These are phyloP conservation scores for Sinocyclocheilus maitianheensis DNA, from an alignment of 2,113 vertebrate genomes.

Conservation along the genomic window DNA sequence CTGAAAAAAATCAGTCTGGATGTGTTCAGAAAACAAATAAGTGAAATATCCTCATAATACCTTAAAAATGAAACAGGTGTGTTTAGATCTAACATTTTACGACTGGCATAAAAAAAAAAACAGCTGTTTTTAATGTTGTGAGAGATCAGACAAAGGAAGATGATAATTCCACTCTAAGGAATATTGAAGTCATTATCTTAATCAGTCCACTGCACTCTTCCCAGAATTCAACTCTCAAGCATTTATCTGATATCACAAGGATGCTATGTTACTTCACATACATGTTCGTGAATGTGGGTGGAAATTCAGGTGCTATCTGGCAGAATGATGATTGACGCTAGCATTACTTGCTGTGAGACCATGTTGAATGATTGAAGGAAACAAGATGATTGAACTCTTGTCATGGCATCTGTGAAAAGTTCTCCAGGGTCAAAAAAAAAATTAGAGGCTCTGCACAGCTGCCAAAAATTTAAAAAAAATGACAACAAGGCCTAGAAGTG, in stretches of 20 bases:
- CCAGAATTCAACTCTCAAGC: conserved; percentile 25
- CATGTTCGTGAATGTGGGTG: not conserved
- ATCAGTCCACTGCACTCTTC: conserved; percentile 24
- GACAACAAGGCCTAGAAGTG: not conserved
- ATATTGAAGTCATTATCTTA: conserved; percentile 47
- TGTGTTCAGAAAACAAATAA: conserved; percentile 20
- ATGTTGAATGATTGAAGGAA: not conserved
- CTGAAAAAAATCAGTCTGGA: conserved; percentile 5
- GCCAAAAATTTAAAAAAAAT: not conserved
- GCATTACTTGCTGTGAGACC: conserved; percentile 13
- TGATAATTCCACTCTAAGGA: conserved; percentile 47
- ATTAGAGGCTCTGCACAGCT: not conserved
- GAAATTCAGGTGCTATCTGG: conserved; percentile 23
- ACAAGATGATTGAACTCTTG: not conserved
- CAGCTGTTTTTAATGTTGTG: conserved; percentile 38
- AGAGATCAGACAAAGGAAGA: conserved; percentile 39
- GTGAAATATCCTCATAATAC: not conserved
- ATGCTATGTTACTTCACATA: not conserved
- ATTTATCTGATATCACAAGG: conserved; percentile 3
- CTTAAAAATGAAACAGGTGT: conserved; percentile 55
- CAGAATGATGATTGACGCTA: conserved; percentile 20
- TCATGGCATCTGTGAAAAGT: conserved; percentile 7
- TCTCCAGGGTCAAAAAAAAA: conserved; percentile 12
- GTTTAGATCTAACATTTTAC: conserved; percentile 48
- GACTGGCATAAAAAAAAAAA: conserved; percentile 29